phyloP scores from a whole-genome alignment of 2,797 vertebrate species.

The Myoxocephalus aenaeus region DNA sequence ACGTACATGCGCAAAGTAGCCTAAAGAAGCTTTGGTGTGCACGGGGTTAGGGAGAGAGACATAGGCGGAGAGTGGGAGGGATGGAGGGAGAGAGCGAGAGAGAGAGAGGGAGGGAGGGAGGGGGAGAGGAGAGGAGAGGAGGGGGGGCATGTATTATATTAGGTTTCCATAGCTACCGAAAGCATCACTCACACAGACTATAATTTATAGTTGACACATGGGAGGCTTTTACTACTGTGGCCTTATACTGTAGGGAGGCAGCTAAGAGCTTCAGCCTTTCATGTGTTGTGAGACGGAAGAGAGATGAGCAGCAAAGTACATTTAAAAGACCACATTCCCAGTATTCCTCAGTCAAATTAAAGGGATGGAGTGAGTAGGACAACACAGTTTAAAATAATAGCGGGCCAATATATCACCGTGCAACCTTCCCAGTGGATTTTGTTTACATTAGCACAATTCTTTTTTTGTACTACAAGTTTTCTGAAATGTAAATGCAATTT shows the following conservation, averaged over 20 bases:
- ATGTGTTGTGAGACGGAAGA: neutral
- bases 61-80: conserved; percentile 20
- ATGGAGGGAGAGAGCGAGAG: neutral
- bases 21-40: conserved; percentile 73
- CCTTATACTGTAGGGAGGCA: conserved; percentile 50
- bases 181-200: conserved; percentile 79
- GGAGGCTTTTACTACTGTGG: conserved; percentile 67
- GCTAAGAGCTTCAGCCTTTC: conserved; percentile 29
- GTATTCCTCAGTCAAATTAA: neutral
- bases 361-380: neutral
- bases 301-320: conserved; percentile 7
- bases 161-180: conserved; percentile 82
- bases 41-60: conserved; percentile 71
- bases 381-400: too few species aligned
- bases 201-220: conserved; percentile 75
- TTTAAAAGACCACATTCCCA: neutral
- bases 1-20: conserved; percentile 86
- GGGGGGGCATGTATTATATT: conserved; percentile 63
- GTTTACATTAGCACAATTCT: neutral
- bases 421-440: neutral
- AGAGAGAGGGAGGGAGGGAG: neutral
- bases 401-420: neutral
- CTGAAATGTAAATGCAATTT: too few species aligned
- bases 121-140: neutral
- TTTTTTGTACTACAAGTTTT: too few species aligned